Percentiles rank a stretch among this genome's conserved stretches.
These are phyloP conservation scores for Pseudomugil gertrudae DNA, from an alignment of 2,797 vertebrate species.

Conservation along the genomic window DNA sequence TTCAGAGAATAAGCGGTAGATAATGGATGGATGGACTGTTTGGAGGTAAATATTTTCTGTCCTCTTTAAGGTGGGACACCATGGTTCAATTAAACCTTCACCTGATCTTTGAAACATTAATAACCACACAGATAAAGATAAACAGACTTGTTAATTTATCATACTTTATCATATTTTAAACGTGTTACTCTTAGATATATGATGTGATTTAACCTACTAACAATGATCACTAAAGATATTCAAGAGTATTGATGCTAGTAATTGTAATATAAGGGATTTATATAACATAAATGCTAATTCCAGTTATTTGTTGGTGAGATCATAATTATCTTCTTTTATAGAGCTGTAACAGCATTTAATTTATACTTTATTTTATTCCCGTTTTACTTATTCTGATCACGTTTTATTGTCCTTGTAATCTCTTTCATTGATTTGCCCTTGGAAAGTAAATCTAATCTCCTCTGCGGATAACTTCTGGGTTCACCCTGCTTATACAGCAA, in stretches of 20 bases:
- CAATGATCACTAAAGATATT: too few species aligned
- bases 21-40: too few species aligned
- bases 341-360: conserved; percentile 18
- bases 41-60: background rate
- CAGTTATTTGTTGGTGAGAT: too few species aligned
- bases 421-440: conserved; percentile 36
- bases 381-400: background rate
- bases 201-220: background rate
- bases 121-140: too few species aligned
- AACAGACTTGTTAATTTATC: background rate
- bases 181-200: background rate
- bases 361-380: background rate
- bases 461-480: conserved; percentile 18
- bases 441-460: conserved; percentile 13
- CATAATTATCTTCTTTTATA: background rate
- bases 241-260: background rate
- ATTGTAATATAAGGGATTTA: too few species aligned
- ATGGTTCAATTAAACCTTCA: background rate
- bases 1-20: too few species aligned
- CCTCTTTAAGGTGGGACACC: background rate
- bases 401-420: background rate
- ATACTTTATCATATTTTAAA: background rate
- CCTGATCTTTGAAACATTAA: too few species aligned
- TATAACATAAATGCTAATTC: too few species aligned
- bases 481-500: conserved; percentile 31